phyloP scores from a whole-genome alignment of 2,888 invertebrate species.

The Melolontha melolontha region DNA sequence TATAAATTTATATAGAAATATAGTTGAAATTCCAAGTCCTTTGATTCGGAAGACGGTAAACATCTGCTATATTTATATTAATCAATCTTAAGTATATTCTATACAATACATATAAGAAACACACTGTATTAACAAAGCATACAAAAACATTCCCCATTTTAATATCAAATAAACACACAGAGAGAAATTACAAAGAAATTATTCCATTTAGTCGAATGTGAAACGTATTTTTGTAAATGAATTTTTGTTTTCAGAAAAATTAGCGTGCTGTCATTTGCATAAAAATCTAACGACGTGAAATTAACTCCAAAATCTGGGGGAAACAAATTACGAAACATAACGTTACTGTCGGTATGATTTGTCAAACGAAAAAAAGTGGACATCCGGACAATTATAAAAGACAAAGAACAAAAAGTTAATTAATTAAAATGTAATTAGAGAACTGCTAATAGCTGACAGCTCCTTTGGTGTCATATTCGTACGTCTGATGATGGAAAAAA shows the following conservation, averaged over 20 bases:
- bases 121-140: background rate
- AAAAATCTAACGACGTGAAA: slow-evolving; percentile 30
- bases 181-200: background rate
- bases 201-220: background rate
- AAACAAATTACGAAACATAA: slow-evolving; percentile 32
- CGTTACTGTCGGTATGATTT: slow-evolving; percentile 23
- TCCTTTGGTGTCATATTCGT: background rate
- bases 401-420: slow-evolving; percentile 33
- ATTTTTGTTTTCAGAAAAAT: slow-evolving; percentile 21
- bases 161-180: slow-evolving; percentile 2
- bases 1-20: too few relatives aligned
- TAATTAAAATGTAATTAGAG: slow-evolving; percentile 41
- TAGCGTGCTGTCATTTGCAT: slow-evolving; percentile 27
- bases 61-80: too few relatives aligned
- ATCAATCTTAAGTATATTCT: too few relatives aligned
- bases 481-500: too few relatives aligned
- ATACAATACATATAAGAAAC: too few relatives aligned
- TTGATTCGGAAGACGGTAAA: too few relatives aligned
- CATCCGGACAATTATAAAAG: slow-evolving; percentile 34
- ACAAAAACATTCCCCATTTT: background rate
- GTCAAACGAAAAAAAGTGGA: slow-evolving; percentile 35
- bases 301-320: slow-evolving; percentile 25
- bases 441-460: slow-evolving; percentile 33
- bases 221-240: background rate
- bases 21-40: too few relatives aligned